Evolutionary conservation across 1,140 invertebrate genomes (phyloP), one percentile per base, ranked within the genome.

Genomic region (Hestina assimilis): DNA sequence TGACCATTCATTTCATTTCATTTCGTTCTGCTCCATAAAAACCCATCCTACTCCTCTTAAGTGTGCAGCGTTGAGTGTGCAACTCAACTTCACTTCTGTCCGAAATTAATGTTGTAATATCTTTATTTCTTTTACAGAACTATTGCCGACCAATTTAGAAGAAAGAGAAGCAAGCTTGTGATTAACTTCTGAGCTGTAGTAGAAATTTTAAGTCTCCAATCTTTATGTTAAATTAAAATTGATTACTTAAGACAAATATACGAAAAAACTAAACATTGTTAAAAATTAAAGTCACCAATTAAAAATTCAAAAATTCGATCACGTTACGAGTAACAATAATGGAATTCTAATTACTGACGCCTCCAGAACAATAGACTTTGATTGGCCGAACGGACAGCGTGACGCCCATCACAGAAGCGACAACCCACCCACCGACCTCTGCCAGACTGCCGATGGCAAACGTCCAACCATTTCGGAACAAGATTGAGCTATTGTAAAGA

Each of bases 381-480:
- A 63, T 63, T 63, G 61, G 61, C 43, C 9, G 23, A 33, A 19
- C 26, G 24, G 42, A 45, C 53, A 48, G 55, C 54, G 45, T 29
- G 38, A 59, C 65, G 65, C 65, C 65, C 57, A 61, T 51, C 55
- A 48, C 46, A 17, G 15, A 38, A 19, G 17, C 6, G 31, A 17
- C 9, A 53, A 54, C 48, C 41, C 51, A 50, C 55, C 61, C 61
- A 63, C 61, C 28, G 43, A 48, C 50, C 43, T 43, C 42, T 52
- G 60, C 48, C 51, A 60, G 38, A 41, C 3, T 19, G 9, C 11
- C 12, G 20, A 45, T 64, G 65, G 65, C 65, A 64, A 6, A n/a
- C 21, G 21, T 59, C 63, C 63, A 66, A 61, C 42, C 59, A 51
- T 47, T 55, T 59, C 50, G 42, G 24, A 50, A 45, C 15, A 41